Percentiles rank a stretch among this genome's conserved stretches.
Evolutionary conservation across 2,113 vertebrate genomes (phyloP).

Genomic region (Ginglymostoma cirratum): DNA sequence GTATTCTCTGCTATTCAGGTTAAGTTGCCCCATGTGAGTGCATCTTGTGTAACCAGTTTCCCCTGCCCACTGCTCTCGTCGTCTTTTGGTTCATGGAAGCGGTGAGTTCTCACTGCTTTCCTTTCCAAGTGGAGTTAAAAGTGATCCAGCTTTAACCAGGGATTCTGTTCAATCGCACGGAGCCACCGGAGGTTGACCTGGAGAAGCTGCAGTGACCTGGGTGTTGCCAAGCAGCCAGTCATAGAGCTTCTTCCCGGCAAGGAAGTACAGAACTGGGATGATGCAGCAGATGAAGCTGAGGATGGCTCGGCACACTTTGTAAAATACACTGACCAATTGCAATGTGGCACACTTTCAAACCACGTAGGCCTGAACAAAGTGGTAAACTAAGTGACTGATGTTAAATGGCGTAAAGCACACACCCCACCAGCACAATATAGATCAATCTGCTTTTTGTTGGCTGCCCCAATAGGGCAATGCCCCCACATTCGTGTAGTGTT

Average conservation of each 20-base stretch:
- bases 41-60: neutral
- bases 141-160: neutral
- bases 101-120: neutral
- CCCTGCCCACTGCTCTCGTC: neutral
- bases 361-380: slow-evolving; percentile 41
- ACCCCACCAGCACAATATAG: slow-evolving; percentile 42
- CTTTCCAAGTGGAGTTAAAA: neutral
- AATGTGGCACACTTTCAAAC: slow-evolving; percentile 45
- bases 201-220: slow-evolving; percentile 37
- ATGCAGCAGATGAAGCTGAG: slow-evolving; percentile 52
- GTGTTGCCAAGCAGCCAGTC: slow-evolving; percentile 41
- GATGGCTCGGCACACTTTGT: slow-evolving; percentile 50
- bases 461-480: neutral
- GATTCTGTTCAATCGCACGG: neutral
- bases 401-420: slow-evolving; percentile 54
- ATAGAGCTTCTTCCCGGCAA: neutral
- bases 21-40: neutral
- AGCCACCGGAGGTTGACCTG: neutral
- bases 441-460: slow-evolving; percentile 45
- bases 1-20: neutral
- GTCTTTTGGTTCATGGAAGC: neutral
- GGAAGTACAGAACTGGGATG: slow-evolving; percentile 53
- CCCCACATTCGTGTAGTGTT: slow-evolving; percentile 39
- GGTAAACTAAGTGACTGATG: slow-evolving; percentile 43
- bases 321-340: slow-evolving; percentile 41